Evolutionary conservation across 2,797 vertebrate genomes (phyloP).

Genomic region (Acipenser transmontanus): DNA sequence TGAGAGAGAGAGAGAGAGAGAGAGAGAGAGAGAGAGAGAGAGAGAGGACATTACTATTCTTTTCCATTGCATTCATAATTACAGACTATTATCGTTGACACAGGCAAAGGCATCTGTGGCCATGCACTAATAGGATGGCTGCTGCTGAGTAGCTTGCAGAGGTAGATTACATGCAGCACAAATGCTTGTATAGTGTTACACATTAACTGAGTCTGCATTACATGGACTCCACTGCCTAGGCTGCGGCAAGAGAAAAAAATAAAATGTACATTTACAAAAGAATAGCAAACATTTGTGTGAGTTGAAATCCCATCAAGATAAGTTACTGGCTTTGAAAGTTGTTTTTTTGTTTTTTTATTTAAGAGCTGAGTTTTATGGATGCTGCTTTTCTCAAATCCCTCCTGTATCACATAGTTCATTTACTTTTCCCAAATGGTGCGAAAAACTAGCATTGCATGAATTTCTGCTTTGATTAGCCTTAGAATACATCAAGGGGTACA

Average conservation of each 20-base stretch:
- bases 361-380: background rate
- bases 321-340: background rate
- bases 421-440: background rate
- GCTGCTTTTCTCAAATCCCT: conserved; percentile 2
- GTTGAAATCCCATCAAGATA: background rate
- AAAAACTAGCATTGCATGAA: background rate
- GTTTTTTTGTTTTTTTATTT: background rate
- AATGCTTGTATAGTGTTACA: too few species aligned
- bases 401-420: background rate
- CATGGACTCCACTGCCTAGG: too few species aligned
- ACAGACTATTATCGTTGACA: too few species aligned
- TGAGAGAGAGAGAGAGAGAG: too few species aligned
- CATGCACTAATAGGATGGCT: too few species aligned
- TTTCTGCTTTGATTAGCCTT: background rate
- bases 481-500: background rate
- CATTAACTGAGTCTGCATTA: too few species aligned
- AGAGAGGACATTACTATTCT: too few species aligned
- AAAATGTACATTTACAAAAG: background rate
- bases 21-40: too few species aligned
- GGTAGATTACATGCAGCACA: too few species aligned
- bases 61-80: too few species aligned
- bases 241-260: background rate
- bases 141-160: too few species aligned
- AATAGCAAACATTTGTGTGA: background rate
- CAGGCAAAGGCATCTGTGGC: too few species aligned